phyloP scores from a whole-genome alignment of 1,140 invertebrate genomes.

The Kradibia gibbosae region DNA sequence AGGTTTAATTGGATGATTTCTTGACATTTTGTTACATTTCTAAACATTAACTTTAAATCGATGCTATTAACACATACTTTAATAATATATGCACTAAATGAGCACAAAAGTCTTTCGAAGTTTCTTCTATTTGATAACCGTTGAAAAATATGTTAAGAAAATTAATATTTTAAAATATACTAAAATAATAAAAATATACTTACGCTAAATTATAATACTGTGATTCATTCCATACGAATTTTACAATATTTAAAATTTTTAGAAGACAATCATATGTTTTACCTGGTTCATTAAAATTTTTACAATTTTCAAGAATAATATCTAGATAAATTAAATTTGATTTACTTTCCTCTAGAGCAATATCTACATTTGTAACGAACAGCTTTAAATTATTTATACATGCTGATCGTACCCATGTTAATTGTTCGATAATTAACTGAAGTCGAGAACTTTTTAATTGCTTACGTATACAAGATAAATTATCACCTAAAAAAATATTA shows the following conservation, averaged over 20 bases:
- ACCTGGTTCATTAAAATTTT: slow-evolving; percentile 74
- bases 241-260: slow-evolving; percentile 82
- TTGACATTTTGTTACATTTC: slow-evolving; percentile 76
- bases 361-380: slow-evolving; percentile 74
- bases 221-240: slow-evolving; percentile 88
- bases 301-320: slow-evolving; percentile 81
- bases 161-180: not conserved
- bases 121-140: slow-evolving; percentile 67
- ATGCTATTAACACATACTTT: slow-evolving; percentile 81
- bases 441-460: slow-evolving; percentile 84
- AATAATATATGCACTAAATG: slow-evolving; percentile 88
- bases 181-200: slow-evolving; percentile 4
- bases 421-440: slow-evolving; percentile 80
- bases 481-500: slow-evolving; percentile 78
- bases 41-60: slow-evolving; percentile 81
- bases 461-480: slow-evolving; percentile 81
- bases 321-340: slow-evolving; percentile 84
- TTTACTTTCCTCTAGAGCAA: not conserved
- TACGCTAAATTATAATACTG: slow-evolving; percentile 76
- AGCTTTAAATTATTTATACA: slow-evolving; percentile 82
- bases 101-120: slow-evolving; percentile 82
- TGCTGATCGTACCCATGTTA: slow-evolving; percentile 82
- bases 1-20: slow-evolving; percentile 82
- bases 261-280: slow-evolving; percentile 76
- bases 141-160: not conserved